A percentile compares a stretch with the other conserved stretches of the same genome.
phyloP scores from a whole-genome alignment of 2,797 vertebrate genomes.

The Cyclura pinguis region DNA sequence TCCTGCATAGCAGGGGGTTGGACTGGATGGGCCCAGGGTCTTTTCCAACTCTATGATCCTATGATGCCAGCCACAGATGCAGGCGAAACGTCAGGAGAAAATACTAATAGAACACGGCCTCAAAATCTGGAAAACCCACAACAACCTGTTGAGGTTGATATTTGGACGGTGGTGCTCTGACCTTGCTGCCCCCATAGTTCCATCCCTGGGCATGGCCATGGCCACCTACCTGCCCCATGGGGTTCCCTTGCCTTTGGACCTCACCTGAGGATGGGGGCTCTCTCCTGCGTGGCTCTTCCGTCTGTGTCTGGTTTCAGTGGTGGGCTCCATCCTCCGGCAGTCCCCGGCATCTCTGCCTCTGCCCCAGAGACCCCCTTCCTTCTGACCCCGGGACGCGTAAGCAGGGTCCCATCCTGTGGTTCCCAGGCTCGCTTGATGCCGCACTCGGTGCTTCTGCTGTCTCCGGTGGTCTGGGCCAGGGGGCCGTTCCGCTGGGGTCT shows the following conservation, averaged over 20 bases:
- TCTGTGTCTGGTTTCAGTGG: neutral
- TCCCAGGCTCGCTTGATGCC: neutral
- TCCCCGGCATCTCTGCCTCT: neutral
- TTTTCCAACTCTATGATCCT: too few species aligned
- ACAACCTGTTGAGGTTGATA: too few species aligned
- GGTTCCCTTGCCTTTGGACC: neutral
- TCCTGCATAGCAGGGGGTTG: too few species aligned
- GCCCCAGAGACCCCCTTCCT: neutral
- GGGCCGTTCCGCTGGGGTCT: neutral
- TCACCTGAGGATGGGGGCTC: neutral
- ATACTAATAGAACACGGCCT: too few species aligned
- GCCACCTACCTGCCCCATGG: neutral
- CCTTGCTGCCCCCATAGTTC: too few species aligned
- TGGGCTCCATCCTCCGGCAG: neutral
- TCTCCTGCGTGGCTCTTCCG: neutral
- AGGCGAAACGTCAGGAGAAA: too few species aligned
- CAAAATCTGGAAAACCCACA: too few species aligned
- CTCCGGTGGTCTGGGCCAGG: too few species aligned
- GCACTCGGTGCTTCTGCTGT: neutral
- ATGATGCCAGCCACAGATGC: too few species aligned
- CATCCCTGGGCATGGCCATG: too few species aligned
- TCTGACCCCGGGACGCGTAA: neutral
- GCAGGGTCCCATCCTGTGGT: rapidly evolving
- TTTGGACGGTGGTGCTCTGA: too few species aligned
- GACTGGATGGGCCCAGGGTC: too few species aligned